Evolutionary conservation across 2,797 vertebrate genomes (phyloP).

Genomic region (Enteromius mattozi): DNA sequence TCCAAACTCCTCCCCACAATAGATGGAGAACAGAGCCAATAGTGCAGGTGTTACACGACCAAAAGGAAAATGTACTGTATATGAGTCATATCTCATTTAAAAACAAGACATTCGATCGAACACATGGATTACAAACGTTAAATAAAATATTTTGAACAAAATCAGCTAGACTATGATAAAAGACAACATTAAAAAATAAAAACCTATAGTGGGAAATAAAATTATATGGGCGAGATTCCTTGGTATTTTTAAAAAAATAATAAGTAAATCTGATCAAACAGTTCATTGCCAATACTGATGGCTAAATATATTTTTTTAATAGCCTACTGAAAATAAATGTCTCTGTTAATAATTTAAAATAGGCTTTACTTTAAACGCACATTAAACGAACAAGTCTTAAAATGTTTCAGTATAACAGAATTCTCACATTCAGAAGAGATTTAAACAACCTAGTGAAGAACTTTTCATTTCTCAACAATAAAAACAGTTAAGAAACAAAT

Average conservation of each 20-base stretch:
- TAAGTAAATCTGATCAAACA: not conserved
- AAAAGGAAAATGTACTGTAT: not conserved
- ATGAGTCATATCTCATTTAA: not conserved
- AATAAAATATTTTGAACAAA: not conserved
- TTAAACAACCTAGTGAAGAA: not conserved
- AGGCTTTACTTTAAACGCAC: not conserved
- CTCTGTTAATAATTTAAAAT: not conserved
- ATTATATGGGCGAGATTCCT: not conserved
- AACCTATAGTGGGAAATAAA: not conserved
- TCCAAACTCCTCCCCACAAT: conserved; percentile 52
- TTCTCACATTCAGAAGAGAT: not conserved
- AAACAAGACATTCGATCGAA: conserved; percentile 8
- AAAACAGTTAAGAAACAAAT: not conserved
- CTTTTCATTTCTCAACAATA: not conserved
- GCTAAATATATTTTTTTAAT: not conserved
- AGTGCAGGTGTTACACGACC: conserved; percentile 40
- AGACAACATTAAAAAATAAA: not conserved
- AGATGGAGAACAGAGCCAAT: conserved; percentile 10
- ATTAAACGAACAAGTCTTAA: conserved; percentile 1
- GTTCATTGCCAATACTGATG: not conserved
- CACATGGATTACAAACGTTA: not conserved
- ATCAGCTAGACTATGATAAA: not conserved
- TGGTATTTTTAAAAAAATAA: not conserved
- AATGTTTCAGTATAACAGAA: not conserved
- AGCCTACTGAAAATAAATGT: not conserved